Evolutionary conservation across 2,113 vertebrate genomes (phyloP), one percentile per base, ranked within the genome.

Genomic region (Orthochromis malagaraziensis): DNA sequence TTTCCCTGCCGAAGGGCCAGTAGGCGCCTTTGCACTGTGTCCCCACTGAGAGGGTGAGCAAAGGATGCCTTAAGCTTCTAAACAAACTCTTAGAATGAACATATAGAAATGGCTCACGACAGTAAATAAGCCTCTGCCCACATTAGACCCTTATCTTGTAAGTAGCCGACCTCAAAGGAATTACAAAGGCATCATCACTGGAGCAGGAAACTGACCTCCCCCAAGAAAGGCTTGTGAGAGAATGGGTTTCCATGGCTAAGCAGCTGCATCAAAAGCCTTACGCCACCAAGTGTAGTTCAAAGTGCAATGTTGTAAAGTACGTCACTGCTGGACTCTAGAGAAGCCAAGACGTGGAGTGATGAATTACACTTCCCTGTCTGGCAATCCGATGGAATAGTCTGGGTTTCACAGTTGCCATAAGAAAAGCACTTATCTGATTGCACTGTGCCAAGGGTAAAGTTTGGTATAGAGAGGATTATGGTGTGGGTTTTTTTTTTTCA

Each of bases 401-500:
- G 58, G 58, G 16, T 63, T 63, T 63, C 58, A 63, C 58, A 63
- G 58, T 31, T 63, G 58, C 58, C 58, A 63, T 31, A 11, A 63
- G 29, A 63, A 63, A 63, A 63, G 29, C 16, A 63, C 58, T 63
- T 63, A 33, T 33, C 16, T 11, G 58, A 63, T 4, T 63, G 29
- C 29, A 63, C 58, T 63, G 58, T 63, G 58, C 58, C 58, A 33
- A 4, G 58, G 29, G 29, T 63, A 19, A 63, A 63, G 58, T 63
- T 33, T 63, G 58, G 58, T 63, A 33, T 63, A 17, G 58, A 19
- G 29, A 63, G 58, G 58, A 63, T 63, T 63, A 33, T 63, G 58
- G 29, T 63, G 58, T 33, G 58, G 16, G 4, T 0, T 0, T 1
- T 1, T 19, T 57, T 31, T 60, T 33, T 60, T 33, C 16, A 63